Evolutionary conservation across 2,888 invertebrate genomes (phyloP).

Genomic region (Opisthograptis luteolata): DNA sequence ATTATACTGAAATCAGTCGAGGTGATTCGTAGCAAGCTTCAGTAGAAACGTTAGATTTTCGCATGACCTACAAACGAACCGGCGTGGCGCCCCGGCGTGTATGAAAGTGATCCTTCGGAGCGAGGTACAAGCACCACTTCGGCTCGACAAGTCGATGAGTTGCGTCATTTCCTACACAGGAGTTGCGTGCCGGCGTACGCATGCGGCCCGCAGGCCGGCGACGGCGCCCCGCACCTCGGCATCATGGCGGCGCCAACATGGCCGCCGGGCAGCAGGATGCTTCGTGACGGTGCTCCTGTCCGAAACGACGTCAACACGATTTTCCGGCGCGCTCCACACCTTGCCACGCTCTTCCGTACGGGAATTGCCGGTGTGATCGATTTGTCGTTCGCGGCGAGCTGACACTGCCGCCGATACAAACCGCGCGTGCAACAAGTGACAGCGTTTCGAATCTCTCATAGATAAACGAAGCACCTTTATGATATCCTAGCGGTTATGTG

Average conservation of each 20-base stretch:
- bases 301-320: constrained; percentile 74
- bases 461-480: constrained; percentile 62
- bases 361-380: constrained; percentile 66
- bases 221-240: constrained; percentile 77
- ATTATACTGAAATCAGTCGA: constrained; percentile 74
- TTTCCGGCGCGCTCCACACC: constrained; percentile 67
- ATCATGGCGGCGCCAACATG: constrained; percentile 85
- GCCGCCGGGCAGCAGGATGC: constrained; percentile 83
- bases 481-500: constrained; percentile 68
- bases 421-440: constrained; percentile 82
- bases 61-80: constrained; percentile 78
- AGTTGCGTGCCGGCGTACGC: constrained; percentile 80
- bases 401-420: constrained; percentile 52
- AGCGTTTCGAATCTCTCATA: constrained; percentile 56
- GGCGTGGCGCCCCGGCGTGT: constrained; percentile 46
- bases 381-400: constrained; percentile 58
- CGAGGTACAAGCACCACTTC: constrained; percentile 57
- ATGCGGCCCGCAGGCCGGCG: constrained; percentile 79
- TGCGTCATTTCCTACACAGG: constrained; percentile 68
- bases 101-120: constrained; percentile 59
- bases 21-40: constrained; percentile 76
- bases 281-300: constrained; percentile 73
- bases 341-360: constrained; percentile 66
- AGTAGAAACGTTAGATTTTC: constrained; percentile 68
- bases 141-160: constrained; percentile 53